Base-by-base conservation (phyloP, 2,797 vertebrate genomes). In the Rhyacichthys aspro region DNA sequence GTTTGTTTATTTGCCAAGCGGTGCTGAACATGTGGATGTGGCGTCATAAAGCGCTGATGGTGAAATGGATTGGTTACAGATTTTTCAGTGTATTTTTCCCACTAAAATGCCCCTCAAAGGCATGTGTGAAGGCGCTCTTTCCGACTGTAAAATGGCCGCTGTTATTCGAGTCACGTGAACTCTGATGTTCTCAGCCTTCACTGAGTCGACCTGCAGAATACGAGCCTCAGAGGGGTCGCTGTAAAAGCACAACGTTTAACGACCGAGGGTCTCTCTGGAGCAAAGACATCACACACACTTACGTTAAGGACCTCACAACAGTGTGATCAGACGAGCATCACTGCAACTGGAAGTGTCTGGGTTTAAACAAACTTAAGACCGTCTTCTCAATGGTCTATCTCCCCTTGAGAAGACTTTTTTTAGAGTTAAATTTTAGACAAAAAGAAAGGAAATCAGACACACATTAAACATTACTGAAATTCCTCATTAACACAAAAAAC, bases 51-150 rank as follows among this genome's bases (percentile, higher is more conserved):
- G 53, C 28, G 28, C 74, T 36, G 61, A 77, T 65, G 78, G 79
- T 16, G 83, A 74, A 86, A 83, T 63, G 69, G 79, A 86, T 90
- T 86, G 73, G 68, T 81, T 85, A 44, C 85, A 86, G 80, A 86
- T 83, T 83, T 72, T n/a, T n/a, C n/a, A 59, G 66, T 73, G 33
- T 36, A 70, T 12, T 56, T 72, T 12, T 45, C 14, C 28, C 67
- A 49, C 55, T 61, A 59, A 72, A 73, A 57, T 41, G 34, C 4
- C 61, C 63, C 63, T 76, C 43, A 67, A 76, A 78, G 45, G 46
- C 34, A 70, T 70, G 63, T 54, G 66, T 69, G 71, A 82, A 73
- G 59, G 41, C 11, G 2, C 64, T 78, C 54, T 75, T 79, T 78
- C 71, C 9, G 12, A 74, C 63, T 66, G 55, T 79, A 79, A 85